These are phyloP conservation scores for Drosophila subpulchrella DNA, from an alignment of 1,140 invertebrate genomes.

Conservation along the genomic window DNA sequence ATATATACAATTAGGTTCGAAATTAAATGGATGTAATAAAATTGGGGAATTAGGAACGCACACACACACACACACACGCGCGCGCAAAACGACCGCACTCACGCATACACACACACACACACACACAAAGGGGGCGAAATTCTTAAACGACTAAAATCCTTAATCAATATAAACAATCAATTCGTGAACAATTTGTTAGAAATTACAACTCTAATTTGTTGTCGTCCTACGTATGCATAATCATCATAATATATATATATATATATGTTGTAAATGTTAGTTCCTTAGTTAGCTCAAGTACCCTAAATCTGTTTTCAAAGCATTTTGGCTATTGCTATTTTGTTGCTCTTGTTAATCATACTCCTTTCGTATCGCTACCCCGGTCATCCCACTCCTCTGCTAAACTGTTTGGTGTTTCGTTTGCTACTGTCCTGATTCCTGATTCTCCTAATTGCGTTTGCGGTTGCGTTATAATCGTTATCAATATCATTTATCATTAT, in stretches of 20 bases:
- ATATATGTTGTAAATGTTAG: constrained; percentile 29
- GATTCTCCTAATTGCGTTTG: constrained; percentile 18
- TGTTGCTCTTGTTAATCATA: constrained; percentile 50
- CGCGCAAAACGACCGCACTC: not conserved
- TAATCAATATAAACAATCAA: constrained; percentile 26
- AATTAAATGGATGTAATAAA: constrained; percentile 1
- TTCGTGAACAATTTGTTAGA: constrained; percentile 36
- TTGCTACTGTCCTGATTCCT: constrained; percentile 34
- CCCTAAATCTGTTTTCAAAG: constrained; percentile 49
- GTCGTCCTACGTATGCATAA: constrained; percentile 31
- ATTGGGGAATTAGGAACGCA: constrained; percentile 11
- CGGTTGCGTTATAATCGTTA: not conserved
- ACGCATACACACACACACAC: constrained; percentile 17
- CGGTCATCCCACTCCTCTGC: not conserved
- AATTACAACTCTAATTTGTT: constrained; percentile 15
- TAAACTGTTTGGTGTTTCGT: constrained; percentile 31
- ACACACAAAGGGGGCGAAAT: not conserved
- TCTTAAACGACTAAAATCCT: constrained; percentile 7
- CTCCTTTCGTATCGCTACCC: constrained; percentile 15
- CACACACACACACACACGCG: not conserved
- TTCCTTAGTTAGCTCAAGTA: constrained; percentile 29
- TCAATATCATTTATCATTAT: constrained; percentile 3
- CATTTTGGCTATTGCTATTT: constrained; percentile 60
- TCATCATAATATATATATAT: constrained; percentile 18
- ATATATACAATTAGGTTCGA: constrained; percentile 12